These are phyloP conservation scores for Palythoa caribaeorum DNA, from an alignment of 92 coral and sea anemone species.

Conservation along the genomic window DNA sequence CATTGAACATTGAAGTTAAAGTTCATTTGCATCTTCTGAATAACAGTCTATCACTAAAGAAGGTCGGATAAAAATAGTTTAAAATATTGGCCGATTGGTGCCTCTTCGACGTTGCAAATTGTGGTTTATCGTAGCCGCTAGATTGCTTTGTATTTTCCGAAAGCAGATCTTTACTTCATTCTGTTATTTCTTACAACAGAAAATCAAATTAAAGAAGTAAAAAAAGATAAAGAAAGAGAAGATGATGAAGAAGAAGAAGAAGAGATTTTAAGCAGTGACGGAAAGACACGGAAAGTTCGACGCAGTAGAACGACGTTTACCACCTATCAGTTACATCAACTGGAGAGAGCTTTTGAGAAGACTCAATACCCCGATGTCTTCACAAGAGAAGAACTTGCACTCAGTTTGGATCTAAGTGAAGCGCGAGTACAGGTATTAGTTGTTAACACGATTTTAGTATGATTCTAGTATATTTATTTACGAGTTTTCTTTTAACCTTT, in stretches of 20 bases:
- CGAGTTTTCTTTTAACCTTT: not conserved
- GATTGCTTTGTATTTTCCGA: conserved; percentile 3
- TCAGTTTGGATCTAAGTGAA: conserved; percentile 92
- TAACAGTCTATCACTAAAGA: not conserved
- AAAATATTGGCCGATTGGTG: conserved; percentile 6
- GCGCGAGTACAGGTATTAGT: conserved; percentile 92
- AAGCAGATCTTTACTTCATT: not conserved
- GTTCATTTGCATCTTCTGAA: not conserved
- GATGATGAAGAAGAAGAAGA: conserved; percentile 46
- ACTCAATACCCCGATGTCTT: conserved; percentile 98
- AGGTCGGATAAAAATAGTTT: not conserved
- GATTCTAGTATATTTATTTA: not conserved
- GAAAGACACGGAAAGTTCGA: conserved; percentile 87
- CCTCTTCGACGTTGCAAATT: not conserved
- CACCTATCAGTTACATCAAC: conserved; percentile 94
- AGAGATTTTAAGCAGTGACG: conserved; percentile 71
- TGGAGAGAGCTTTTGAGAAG: conserved; percentile 96
- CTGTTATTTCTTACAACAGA: conserved; percentile 15
- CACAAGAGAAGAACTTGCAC: conserved; percentile 93
- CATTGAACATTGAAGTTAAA: not conserved
- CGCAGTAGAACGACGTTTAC: conserved; percentile 98
- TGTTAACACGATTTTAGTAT: no score
- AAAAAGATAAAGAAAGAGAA: conserved; percentile 50
- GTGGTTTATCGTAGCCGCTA: conserved; percentile 1
- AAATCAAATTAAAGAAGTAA: conserved; percentile 49